Evolutionary conservation across 2,888 invertebrate species (phyloP).

Genomic region (Lasioglossum figueresi): DNA sequence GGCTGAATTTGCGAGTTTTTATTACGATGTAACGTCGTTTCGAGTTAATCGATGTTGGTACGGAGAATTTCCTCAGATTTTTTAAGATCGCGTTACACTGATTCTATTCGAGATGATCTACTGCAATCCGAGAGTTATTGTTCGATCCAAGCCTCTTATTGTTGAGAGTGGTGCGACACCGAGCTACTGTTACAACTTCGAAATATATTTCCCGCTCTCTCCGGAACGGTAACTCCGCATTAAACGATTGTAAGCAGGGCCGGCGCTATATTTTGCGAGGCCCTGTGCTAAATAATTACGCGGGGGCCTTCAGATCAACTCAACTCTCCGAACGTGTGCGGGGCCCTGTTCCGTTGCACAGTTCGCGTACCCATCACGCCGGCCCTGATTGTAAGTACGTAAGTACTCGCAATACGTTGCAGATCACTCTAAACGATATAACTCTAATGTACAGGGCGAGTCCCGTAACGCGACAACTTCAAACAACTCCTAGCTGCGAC

Average conservation of each 20-base stretch:
- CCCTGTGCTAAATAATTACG: no score
- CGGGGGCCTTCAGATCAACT: no score
- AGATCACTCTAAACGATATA: not conserved
- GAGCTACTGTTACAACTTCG: not conserved
- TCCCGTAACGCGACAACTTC: no score
- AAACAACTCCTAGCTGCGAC: no score
- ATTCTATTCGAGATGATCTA: not conserved
- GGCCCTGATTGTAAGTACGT: no score
- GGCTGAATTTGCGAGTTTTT: conserved; percentile 57
- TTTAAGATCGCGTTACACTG: conserved; percentile 17
- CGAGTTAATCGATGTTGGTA: conserved; percentile 43
- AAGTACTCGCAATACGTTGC: not conserved
- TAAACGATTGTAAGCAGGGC: no score
- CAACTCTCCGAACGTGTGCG: no score
- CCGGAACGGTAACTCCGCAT: not conserved
- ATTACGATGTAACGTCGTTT: conserved; percentile 49
- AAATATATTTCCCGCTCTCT: conserved; percentile 6
- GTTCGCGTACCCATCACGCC: no score
- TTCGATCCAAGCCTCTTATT: not conserved
- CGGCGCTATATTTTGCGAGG: no score
- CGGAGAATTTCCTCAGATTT: conserved; percentile 28
- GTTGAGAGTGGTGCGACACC: not conserved
- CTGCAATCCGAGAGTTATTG: conserved; percentile 6
- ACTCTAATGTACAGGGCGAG: not conserved
- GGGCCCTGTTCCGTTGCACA: no score